Base-by-base conservation (phyloP, 2,888 invertebrate genomes). In the Eupithecia pulchellata region DNA sequence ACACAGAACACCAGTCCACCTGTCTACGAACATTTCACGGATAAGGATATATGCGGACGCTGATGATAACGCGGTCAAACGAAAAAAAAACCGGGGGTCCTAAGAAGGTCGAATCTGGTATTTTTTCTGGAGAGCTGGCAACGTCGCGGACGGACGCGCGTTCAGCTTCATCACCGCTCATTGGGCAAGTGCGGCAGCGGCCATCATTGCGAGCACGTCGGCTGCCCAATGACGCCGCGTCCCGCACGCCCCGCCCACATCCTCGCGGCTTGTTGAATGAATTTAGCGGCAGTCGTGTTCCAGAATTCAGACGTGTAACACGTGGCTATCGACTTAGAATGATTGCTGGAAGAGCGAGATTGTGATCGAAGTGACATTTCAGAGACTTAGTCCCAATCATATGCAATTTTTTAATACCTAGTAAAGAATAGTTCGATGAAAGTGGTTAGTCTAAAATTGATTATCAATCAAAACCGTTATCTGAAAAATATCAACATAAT, bases 41-140 rank as follows among this genome's bases (percentile, higher is more conserved):
- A 91, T 91, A 91, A 91, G 91, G 90, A 91, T 91, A 89, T 87
- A 88, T 82, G 85, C 89, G 89, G 90, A 91, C 91, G 91, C 88
- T 88, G 91, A 91, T 92, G 93, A 94, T 93, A 94, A 94, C 93
- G 89, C 91, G 89, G 89, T 89, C 88, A 91, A 92, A 93, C 90
- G 91, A 93, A 93, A 90, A 91, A 90, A 92, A 93, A 92, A 89
- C 86, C 89, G 87, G 89, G 93, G 92, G 91, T 92, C 93, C 93
- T 89, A 93, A 93, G 93, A 93, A 93, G 93, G 93, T 93, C 93
- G 93, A 93, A 93, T 93, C 91, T 91, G 91, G 91, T 93, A 88
- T 90, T 92, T 93, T 93, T 92, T 91, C 86, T 87, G 86, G 86
- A 89, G 89, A 93, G 91, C 91, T 93, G 92, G 93, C 93, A 93